Evolutionary conservation across 2,113 vertebrate genomes (phyloP).

Genomic region (Aegypius monachus): DNA sequence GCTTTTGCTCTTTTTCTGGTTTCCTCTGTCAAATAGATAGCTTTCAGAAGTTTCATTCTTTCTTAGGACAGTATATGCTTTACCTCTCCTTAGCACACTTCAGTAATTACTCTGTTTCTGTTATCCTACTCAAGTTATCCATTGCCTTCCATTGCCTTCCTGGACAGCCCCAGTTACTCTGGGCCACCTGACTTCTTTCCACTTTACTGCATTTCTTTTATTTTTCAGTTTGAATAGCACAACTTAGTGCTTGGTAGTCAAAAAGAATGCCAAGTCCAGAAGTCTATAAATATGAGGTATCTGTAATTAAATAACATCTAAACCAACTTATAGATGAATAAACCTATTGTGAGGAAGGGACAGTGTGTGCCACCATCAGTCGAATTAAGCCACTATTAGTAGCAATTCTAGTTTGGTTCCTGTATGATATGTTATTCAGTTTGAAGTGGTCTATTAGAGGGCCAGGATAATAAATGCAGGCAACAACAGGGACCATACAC

Average conservation of each 20-base stretch:
- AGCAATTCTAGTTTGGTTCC: neutral
- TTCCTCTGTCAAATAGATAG: neutral
- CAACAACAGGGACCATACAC: neutral
- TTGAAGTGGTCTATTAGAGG: neutral
- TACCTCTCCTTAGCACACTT: neutral
- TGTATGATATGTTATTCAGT: neutral
- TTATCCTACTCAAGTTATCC: neutral
- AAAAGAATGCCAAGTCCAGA: neutral
- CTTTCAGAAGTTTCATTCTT: neutral
- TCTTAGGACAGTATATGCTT: neutral
- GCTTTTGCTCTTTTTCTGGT: neutral
- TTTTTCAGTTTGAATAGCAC: neutral
- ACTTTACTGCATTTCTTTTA: neutral
- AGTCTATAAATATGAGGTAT: neutral
- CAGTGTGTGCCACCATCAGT: neutral
- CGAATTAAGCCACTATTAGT: neutral
- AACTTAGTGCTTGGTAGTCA: neutral
- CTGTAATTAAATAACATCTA: neutral
- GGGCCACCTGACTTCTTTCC: neutral
- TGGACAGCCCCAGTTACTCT: neutral
- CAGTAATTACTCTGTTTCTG: neutral
- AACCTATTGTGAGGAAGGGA: neutral
- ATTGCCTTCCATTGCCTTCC: too few relatives aligned
- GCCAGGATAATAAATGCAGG: neutral
- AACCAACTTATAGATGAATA: neutral